Conservation (phyloP, 2,888 invertebrate species). For the Adela reaumurella region DNA sequence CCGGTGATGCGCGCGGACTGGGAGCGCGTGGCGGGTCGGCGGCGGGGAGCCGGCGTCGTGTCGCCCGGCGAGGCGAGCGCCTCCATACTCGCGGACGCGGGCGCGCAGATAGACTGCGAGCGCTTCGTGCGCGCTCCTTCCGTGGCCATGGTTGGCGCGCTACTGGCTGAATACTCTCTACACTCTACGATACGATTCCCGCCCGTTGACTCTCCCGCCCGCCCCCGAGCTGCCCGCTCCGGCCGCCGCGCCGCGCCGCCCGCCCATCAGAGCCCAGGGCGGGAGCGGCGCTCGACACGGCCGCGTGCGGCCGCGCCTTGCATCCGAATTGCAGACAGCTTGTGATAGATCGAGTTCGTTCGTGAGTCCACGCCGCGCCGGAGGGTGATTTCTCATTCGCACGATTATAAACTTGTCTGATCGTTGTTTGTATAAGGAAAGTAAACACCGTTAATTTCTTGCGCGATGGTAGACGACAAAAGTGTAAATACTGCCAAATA, state of each 20-base stretch:
- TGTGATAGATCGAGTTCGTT: background rate
- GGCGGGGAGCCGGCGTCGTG: constrained; percentile 56
- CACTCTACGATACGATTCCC: constrained; percentile 25
- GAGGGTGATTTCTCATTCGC: too few species aligned
- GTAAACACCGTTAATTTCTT: too few species aligned
- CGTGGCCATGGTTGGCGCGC: constrained; percentile 59
- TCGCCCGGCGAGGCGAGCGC: constrained; percentile 52
- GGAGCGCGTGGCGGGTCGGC: constrained; percentile 69
- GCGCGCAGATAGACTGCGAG: constrained; percentile 73
- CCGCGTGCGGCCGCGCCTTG: background rate
- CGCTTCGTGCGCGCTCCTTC: constrained; percentile 63
- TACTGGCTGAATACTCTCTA: too few species aligned
- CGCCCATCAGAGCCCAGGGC: constrained; percentile 15
- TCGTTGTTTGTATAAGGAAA: too few species aligned
- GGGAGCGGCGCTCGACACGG: background rate
- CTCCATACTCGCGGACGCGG: constrained; percentile 67
- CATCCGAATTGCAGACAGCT: background rate
- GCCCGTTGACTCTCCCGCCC: constrained; percentile 18
- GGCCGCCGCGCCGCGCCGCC: constrained; percentile 11
- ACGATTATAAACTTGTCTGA: too few species aligned
- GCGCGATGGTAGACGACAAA: too few species aligned
- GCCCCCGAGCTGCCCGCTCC: constrained; percentile 14
- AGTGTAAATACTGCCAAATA: too few species aligned
- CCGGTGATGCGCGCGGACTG: constrained; percentile 72
- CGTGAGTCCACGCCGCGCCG: too few species aligned